These are phyloP conservation scores for Pandemis cinnamomeana DNA, from an alignment of 2,888 invertebrate genomes.

Conservation along the genomic window DNA sequence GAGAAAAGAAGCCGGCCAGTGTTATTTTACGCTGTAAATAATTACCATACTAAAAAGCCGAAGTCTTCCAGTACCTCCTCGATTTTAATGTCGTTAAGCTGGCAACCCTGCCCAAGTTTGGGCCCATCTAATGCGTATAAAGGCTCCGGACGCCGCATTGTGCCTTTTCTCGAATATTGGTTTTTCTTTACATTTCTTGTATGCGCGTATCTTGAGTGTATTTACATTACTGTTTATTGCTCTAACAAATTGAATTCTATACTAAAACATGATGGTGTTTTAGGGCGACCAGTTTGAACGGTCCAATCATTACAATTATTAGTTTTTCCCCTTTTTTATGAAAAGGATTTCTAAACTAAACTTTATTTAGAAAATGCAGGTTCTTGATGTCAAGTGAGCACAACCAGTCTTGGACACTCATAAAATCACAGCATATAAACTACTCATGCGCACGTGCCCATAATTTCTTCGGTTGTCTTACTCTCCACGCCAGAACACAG, in stretches of 20 bases:
- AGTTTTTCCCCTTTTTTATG: too few relatives aligned
- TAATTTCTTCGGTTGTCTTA: too few relatives aligned
- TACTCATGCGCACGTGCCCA: too few relatives aligned
- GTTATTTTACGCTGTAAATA: background rate
- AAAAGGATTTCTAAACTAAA: too few relatives aligned
- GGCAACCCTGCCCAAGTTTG: slow-evolving; percentile 16
- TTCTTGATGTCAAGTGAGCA: too few relatives aligned
- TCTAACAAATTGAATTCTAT: slow-evolving; percentile 9
- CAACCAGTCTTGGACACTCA: too few relatives aligned
- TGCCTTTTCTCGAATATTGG: slow-evolving; percentile 17
- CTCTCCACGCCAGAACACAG: too few relatives aligned
- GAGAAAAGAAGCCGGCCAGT: too few relatives aligned
- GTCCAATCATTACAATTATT: too few relatives aligned
- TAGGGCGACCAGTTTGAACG: background rate
- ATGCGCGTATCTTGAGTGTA: slow-evolving; percentile 11
- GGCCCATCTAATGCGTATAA: slow-evolving; percentile 22
- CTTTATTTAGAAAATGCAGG: too few relatives aligned
- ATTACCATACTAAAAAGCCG: background rate
- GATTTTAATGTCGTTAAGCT: slow-evolving; percentile 13
- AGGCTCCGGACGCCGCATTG: slow-evolving; percentile 13
- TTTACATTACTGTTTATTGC: slow-evolving; percentile 25
- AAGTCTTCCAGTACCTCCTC: background rate
- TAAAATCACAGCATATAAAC: too few relatives aligned
- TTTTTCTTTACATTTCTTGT: slow-evolving; percentile 22
- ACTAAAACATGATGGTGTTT: slow-evolving; percentile 3